These are phyloP conservation scores for Stenchaetothrips biformis DNA, from an alignment of 2,888 invertebrate genomes.

Conservation along the genomic window DNA sequence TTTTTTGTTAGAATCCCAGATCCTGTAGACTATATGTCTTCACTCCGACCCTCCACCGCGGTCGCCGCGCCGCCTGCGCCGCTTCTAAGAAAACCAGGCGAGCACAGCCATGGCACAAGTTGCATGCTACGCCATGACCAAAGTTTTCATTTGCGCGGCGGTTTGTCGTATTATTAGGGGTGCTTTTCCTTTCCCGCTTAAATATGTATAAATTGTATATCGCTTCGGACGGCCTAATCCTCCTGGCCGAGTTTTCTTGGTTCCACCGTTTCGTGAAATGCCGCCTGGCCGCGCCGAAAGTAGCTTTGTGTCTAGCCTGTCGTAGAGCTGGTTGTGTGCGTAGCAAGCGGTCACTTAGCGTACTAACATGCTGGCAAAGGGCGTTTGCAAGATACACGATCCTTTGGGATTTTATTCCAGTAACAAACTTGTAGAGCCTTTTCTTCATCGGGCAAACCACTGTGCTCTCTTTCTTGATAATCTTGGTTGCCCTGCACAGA, in stretches of 20 bases:
- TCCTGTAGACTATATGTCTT: background rate
- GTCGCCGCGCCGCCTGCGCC: conserved; percentile 19
- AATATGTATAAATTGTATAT: conserved; percentile 19
- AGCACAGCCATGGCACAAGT: too few species aligned
- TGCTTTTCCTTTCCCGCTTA: conserved; percentile 15
- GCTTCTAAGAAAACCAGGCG: background rate
- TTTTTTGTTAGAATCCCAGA: background rate
- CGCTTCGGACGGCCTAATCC: background rate
- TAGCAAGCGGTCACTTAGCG: conserved; percentile 20
- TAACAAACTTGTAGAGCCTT: too few species aligned
- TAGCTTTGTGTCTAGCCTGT: conserved; percentile 24
- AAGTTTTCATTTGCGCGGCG: background rate
- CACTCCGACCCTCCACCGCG: background rate
- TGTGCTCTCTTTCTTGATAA: too few species aligned
- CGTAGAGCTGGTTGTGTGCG: conserved; percentile 10
- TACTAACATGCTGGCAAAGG: conserved; percentile 1
- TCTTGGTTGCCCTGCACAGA: too few species aligned
- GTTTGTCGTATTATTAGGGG: background rate
- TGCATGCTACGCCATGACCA: too few species aligned
- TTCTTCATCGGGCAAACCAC: too few species aligned
- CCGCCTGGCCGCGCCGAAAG: conserved; percentile 2
- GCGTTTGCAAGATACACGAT: background rate
- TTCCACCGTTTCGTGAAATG: background rate
- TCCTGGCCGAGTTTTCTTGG: background rate
- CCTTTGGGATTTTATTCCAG: background rate